A percentile compares a stretch with the other conserved stretches of the same genome.
phyloP scores from a whole-genome alignment of 2,888 invertebrate species.

The Rhogogaster chlorosoma region DNA sequence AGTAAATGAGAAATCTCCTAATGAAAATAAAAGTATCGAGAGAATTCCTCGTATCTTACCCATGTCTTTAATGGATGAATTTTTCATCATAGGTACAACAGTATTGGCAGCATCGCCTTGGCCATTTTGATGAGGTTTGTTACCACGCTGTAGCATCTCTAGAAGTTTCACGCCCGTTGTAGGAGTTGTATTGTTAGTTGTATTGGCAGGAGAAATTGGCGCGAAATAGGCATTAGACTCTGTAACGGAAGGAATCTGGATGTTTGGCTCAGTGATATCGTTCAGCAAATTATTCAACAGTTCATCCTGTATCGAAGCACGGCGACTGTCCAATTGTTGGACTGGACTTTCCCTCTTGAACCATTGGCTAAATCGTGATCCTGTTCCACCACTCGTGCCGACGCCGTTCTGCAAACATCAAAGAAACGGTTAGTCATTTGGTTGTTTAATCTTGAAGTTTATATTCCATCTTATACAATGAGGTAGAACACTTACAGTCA shows the following conservation, averaged over 20 bases:
- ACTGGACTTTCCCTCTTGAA: slow-evolving; percentile 86
- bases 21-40: neutral
- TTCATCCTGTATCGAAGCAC: slow-evolving; percentile 83
- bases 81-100: slow-evolving; percentile 71
- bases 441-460: neutral
- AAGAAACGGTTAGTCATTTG: slow-evolving; percentile 48
- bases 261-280: slow-evolving; percentile 78
- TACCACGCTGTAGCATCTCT: slow-evolving; percentile 86
- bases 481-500: slow-evolving; percentile 81
- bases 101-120: slow-evolving; percentile 69
- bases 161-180: slow-evolving; percentile 79
- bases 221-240: slow-evolving; percentile 84
- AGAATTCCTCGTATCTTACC: slow-evolving; percentile 65
- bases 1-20: neutral
- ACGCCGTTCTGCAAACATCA: slow-evolving; percentile 82
- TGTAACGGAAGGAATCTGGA: slow-evolving; percentile 76
- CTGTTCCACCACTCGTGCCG: slow-evolving; percentile 79
- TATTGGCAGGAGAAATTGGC: slow-evolving; percentile 85
- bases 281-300: slow-evolving; percentile 84
- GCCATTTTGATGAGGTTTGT: slow-evolving; percentile 78
- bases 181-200: slow-evolving; percentile 73
- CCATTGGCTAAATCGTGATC: slow-evolving; percentile 90
- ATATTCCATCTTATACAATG: neutral
- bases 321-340: slow-evolving; percentile 77
- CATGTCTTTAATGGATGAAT: slow-evolving; percentile 75